Evolutionary conservation across 1,140 invertebrate species (phyloP), one percentile per base, ranked within the genome.

Genomic region (Megathymus violae): DNA sequence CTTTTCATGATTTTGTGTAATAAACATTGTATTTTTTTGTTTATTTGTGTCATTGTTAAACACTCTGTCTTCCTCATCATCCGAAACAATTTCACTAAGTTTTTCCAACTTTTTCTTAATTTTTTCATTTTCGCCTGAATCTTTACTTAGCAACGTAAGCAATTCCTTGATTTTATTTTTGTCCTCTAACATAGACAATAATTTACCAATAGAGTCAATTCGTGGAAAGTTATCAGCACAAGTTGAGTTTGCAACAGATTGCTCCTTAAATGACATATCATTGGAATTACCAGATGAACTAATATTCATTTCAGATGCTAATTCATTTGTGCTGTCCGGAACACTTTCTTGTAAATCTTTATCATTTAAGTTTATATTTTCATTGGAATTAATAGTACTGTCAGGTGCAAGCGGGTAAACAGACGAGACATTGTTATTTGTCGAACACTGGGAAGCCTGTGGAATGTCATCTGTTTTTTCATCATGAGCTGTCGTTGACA

Each of bases 71-170:
- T 72, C 61, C 67, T 76, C 76, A 50, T 87, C 89, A 43, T 91
- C 80, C 1, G 82, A 87, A 3, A 88, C 84, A 41, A 91, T 80
- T 76, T 88, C 80, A 73, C 82, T 80, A 5, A 86, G 54, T 62
- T 82, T 85, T 71, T 89, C 82, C 19, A 88, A 64, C 59, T 85
- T 91, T 43, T 83, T 85, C 64, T 80, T 92, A 22, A 88, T 80
- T 71, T 89, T 88, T 58, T 90, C 80, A 69, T 83, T 82, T 50
- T 85, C 80, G 59, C 47, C 67, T 0, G 79, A 66, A 46, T 88
- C 51, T 31, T 85, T 77, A 11, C 65, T 70, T 50, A 83, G 60
- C 63, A 83, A 75, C 41, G 66, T 77, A 60, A 89, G 71, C 27
- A 88, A 71, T 64, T 88, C 71, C 65, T 87, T 82, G 52, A 88